Evolutionary conservation across 2,113 vertebrate species (phyloP), one percentile per base, ranked within the genome.

Genomic region (Lophura nycthemera): DNA sequence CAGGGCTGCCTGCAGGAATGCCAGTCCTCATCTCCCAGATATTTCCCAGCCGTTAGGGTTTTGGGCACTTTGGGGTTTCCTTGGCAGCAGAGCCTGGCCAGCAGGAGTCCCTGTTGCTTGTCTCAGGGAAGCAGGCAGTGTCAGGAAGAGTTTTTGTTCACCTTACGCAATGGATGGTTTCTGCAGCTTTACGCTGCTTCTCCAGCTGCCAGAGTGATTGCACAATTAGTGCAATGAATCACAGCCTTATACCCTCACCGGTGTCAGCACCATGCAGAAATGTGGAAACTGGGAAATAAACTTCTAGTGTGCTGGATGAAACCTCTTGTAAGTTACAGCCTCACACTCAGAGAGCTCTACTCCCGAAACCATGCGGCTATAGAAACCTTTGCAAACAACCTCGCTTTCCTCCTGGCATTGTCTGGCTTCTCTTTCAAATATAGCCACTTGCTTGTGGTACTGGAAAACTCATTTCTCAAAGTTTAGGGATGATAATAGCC

Each of bases 101-200:
- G 96, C 94, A 95, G 93, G 96, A 96, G 96, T 96, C 95, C 89
- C 96, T 94, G 73, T 96, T 97, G 96, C 92, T 63, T 89, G 76
- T 78, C 76, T 83, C 70, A 93, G 84, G 47, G 86, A 96, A 63
- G 36, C 86, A 21, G 29, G 4, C 48, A n/a, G 43, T 12, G 1
- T 48, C 59, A 20, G 4, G 45, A 85, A 77, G 12, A 32, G 47
- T 40, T 86, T 83, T 70, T 50, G 27, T 52, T 79, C 4, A 54
- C 81, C 43, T 59, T 86, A 34, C 9, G 1, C 66, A 13, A 32
- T 22, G 42, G 76, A 80, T 22, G 3, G 27, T 70, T 84, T 50
- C 52, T 79, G 50, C 80, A 29, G 25, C 60, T 74, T 74, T 64
- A 17, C 8, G 2, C 21, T 24, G 16, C 12, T 47, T 38, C 36